Evolutionary conservation across 2,888 invertebrate genomes (phyloP), one percentile per base, ranked within the genome.

Genomic region (Fragum sueziense): DNA sequence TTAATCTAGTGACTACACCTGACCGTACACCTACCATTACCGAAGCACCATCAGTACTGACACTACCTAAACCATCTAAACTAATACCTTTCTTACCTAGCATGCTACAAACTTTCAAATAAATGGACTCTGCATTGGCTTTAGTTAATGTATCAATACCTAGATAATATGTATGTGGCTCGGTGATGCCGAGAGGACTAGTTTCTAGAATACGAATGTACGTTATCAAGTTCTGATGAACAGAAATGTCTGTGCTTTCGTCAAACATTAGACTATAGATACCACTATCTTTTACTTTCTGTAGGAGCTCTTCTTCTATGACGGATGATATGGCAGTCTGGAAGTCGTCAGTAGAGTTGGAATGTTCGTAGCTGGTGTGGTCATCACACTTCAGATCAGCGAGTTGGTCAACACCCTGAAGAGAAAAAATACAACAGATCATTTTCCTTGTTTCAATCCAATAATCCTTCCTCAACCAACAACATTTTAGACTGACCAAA

Each of bases 351-450:
- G 20, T 62, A 20, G 62, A 62, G 11, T 31, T 31, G 22, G 62
- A 31, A 34, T 62, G 62, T 3, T 6, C 4, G 62, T 62, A 62
- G 27, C 20, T 62, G 2, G 62, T 62, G 20, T 62, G 62, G 62
- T 11, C 33, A 31, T 62, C 62, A 47, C 4, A 4, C 17, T n/a
- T 7, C 7, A 57, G 57, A 14, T 57, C 57, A n/a, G n/a, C n/a
- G n/a, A n/a, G n/a, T n/a, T n/a, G 47, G 7, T 4, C 4, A 2
- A 47, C 7, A 47, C 47, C 47, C 47, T 47, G 17, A 47, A 47
- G n/a, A 14, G 3, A 47, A 2, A 47, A 14, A 47, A 47, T 20
- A 47, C 3, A 9, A 47, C 7, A 47, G 47, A n/a, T n/a, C n/a
- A 9, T 9, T 47, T 14, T 9, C 4, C 7, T 14, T 9, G 7